Conservation (phyloP, 2,888 invertebrate species). For the Ephialtes manifestator region DNA sequence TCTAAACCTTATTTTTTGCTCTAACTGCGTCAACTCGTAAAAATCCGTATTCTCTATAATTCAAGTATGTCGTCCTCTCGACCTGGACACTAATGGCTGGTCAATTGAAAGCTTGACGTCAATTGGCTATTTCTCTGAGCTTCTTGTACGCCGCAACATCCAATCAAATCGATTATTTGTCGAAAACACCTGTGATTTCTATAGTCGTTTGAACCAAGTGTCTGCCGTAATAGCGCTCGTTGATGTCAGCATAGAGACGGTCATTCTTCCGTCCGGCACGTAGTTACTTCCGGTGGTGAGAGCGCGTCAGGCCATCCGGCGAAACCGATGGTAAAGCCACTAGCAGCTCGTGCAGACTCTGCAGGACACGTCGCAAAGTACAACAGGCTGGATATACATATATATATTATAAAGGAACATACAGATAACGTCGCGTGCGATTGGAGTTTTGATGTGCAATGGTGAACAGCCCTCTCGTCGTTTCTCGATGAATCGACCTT, state of each 20-base stretch:
- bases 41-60: background rate
- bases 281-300: constrained; percentile 60
- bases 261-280: constrained; percentile 57
- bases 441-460: constrained; percentile 39
- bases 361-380: constrained; percentile 42
- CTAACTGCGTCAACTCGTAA: background rate
- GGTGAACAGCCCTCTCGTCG: constrained; percentile 22
- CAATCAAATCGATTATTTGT: constrained; percentile 38
- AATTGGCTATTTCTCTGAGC: background rate
- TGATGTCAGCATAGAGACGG: constrained; percentile 8
- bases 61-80: background rate
- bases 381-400: constrained; percentile 5
- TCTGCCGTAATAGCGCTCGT: constrained; percentile 14
- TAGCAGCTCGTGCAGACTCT: constrained; percentile 24
- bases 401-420: background rate
- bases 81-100: background rate
- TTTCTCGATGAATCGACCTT: constrained; percentile 64
- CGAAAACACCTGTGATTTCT: constrained; percentile 41
- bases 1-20: background rate
- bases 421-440: constrained; percentile 22
- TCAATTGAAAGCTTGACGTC: constrained; percentile 21
- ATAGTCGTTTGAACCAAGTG: constrained; percentile 10
- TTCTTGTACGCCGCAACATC: background rate
- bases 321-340: constrained; percentile 45
- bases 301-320: constrained; percentile 36